Evolutionary conservation across 2,888 invertebrate genomes (phyloP).

Genomic region (Sphaerophoria taeniata): DNA sequence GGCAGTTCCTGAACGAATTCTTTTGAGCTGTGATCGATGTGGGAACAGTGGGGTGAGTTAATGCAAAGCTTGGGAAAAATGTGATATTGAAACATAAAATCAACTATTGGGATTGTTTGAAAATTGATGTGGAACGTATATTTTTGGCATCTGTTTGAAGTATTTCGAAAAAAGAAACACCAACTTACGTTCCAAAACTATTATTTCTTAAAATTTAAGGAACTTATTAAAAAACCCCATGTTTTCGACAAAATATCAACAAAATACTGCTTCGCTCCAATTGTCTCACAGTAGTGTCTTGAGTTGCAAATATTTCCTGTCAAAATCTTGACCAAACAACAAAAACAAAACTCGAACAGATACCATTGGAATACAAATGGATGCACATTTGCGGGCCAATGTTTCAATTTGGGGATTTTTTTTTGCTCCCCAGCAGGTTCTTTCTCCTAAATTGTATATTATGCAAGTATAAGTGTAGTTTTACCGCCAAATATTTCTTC

Average conservation of each 20-base stretch:
- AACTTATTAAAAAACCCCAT: too few species aligned
- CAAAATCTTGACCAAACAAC: neutral
- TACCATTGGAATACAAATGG: conserved; percentile 53
- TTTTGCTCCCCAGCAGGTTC: neutral
- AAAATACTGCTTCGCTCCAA: too few species aligned
- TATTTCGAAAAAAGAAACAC: too few species aligned
- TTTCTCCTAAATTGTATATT: conserved; percentile 13
- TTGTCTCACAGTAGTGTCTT: neutral
- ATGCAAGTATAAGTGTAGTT: conserved; percentile 6
- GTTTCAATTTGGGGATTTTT: conserved; percentile 63
- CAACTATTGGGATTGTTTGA: too few species aligned
- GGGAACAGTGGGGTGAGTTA: conserved; percentile 22
- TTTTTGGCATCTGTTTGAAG: too few species aligned
- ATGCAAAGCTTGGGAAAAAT: too few species aligned
- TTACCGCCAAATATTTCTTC: conserved; percentile 3
- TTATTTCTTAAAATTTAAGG: too few species aligned
- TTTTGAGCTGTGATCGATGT: conserved; percentile 57
- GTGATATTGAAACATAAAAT: too few species aligned
- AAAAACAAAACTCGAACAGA: conserved; percentile 9
- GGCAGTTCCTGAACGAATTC: conserved; percentile 64
- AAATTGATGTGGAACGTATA: too few species aligned
- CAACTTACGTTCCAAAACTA: too few species aligned
- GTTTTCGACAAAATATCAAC: too few species aligned
- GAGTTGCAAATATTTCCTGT: conserved; percentile 32
- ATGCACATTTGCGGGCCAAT: conserved; percentile 63